Conservation (phyloP, 2,113 vertebrate species). For the Sphaerodactylus townsendi region DNA sequence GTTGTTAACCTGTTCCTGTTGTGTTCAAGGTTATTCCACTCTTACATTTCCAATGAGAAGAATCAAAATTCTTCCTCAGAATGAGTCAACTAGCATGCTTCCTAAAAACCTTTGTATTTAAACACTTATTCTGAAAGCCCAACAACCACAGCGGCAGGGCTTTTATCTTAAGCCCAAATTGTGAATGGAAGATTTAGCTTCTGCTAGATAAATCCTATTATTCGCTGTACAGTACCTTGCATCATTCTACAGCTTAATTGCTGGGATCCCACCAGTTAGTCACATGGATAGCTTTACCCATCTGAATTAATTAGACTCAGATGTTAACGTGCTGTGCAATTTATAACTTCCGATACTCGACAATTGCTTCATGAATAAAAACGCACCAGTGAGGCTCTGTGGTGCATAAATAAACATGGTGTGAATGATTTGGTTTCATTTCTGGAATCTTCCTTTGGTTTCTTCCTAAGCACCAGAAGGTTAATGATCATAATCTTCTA, state of each 20-base stretch:
- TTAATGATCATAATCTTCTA: background rate
- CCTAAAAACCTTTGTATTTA: background rate
- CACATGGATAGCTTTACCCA: constrained; percentile 16
- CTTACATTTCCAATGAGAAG: background rate
- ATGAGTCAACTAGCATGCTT: background rate
- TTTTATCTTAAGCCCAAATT: background rate
- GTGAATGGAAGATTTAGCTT: background rate
- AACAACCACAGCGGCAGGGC: background rate
- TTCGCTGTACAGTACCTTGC: background rate
- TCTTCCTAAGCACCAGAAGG: background rate
- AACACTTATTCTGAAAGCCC: background rate
- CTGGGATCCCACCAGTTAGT: constrained; percentile 5
- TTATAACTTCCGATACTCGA: constrained; percentile 15
- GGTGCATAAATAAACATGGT: background rate
- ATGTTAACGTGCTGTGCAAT: constrained; percentile 15
- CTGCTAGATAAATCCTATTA: background rate
- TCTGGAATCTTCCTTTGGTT: background rate
- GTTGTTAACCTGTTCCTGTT: background rate
- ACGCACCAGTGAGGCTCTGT: background rate
- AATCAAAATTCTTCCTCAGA: background rate
- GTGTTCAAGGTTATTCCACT: background rate
- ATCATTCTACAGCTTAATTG: constrained; percentile 27
- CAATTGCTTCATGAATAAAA: constrained; percentile 10
- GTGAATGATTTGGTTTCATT: background rate
- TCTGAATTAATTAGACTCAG: constrained; percentile 27